Conservation (phyloP, 2,888 invertebrate species). For the Zelleria hepariella region DNA sequence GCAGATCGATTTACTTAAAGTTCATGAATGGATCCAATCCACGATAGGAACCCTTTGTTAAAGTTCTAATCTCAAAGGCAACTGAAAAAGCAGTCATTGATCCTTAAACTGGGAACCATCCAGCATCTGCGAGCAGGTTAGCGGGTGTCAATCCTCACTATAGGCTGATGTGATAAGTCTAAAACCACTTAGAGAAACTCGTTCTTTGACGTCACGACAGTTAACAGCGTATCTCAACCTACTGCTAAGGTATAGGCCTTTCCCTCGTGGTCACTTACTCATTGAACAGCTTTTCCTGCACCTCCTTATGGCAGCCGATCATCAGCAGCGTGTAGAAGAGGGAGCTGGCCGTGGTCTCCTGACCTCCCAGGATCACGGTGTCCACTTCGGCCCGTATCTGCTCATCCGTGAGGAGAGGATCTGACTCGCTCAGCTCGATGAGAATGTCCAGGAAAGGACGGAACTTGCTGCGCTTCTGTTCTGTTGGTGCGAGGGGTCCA, state of each 20-base stretch:
- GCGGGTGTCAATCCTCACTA: no score
- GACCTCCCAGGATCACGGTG: conserved; percentile 71
- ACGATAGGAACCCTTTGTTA: no score
- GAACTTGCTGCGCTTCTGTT: conserved; percentile 22
- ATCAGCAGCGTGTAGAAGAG: conserved; percentile 43
- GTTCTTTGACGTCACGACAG: no score
- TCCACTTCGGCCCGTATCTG: conserved; percentile 70
- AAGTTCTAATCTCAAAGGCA: no score
- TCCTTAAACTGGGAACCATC: no score
- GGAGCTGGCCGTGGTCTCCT: conserved; percentile 58
- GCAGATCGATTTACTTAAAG: no score
- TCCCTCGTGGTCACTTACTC: conserved; percentile 37
- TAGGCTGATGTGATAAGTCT: no score
- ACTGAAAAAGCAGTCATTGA: no score
- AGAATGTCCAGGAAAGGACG: conserved; percentile 67
- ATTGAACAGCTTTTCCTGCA: conserved; percentile 42
- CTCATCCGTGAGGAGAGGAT: conserved; percentile 50
- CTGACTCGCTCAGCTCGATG: conserved; percentile 52
- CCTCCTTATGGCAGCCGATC: conserved; percentile 40
- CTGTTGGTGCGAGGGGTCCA: not conserved
- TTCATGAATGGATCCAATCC: no score
- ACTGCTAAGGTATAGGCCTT: not conserved
- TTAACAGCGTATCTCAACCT: no score
- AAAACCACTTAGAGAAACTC: no score
- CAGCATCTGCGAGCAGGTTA: no score